These are phyloP conservation scores for Pantherophis alleghaniensis DNA, from an alignment of 2,797 vertebrate species.

Conservation along the genomic window DNA sequence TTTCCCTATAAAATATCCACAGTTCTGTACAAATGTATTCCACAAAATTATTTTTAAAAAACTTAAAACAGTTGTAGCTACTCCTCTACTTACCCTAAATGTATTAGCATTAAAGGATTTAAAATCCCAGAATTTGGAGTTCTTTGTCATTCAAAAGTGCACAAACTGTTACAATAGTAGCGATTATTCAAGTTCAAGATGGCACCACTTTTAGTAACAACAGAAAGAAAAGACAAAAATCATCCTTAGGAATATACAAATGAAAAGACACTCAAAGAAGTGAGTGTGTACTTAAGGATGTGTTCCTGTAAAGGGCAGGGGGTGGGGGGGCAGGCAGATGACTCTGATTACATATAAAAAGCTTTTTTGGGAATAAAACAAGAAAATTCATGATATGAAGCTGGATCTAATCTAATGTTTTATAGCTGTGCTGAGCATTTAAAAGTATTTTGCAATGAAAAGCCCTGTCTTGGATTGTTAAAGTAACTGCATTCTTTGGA, in stretches of 20 bases:
- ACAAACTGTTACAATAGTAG: background rate
- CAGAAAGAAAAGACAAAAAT: conserved; percentile 6
- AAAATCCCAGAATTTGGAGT: background rate
- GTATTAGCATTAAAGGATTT: background rate
- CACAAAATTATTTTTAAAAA: background rate
- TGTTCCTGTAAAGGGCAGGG: fast-evolving
- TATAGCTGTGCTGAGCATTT: background rate
- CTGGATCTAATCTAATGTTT: background rate
- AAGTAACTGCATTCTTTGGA: background rate
- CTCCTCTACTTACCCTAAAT: background rate
- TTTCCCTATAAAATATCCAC: conserved; percentile 52
- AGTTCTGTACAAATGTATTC: conserved; percentile 49
- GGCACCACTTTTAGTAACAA: background rate
- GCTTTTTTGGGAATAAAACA: background rate
- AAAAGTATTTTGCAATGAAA: background rate
- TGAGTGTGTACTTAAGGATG: background rate
- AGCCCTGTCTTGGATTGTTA: background rate
- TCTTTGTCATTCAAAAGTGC: background rate
- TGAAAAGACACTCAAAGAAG: background rate
- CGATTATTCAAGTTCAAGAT: background rate
- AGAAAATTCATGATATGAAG: background rate
- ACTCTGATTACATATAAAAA: background rate
- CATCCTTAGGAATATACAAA: background rate
- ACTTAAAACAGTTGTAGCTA: background rate
- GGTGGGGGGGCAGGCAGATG: too few species aligned